Evolutionary conservation across 2,888 invertebrate species (phyloP).

Genomic region (Ophonus ardosiacus): DNA sequence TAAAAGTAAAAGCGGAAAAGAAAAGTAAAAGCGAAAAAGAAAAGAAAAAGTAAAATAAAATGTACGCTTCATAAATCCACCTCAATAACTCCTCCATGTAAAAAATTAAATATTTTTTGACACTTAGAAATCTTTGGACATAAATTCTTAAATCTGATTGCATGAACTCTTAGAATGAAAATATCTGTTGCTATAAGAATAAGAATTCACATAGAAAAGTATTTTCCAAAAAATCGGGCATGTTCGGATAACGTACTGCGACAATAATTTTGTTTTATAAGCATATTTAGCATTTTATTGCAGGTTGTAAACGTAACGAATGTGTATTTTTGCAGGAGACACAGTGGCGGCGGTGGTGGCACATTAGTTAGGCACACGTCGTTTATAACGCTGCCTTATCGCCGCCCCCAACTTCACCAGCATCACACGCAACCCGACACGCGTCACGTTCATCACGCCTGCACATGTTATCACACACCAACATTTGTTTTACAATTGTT

Average conservation of each 20-base stretch:
- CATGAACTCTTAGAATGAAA: background rate
- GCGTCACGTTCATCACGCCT: slow-evolving; percentile 27
- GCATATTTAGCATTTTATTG: slow-evolving; percentile 41
- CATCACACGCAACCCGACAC: slow-evolving; percentile 4
- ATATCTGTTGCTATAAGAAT: background rate
- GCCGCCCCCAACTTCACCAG: background rate
- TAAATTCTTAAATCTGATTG: background rate
- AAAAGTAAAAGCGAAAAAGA: no score
- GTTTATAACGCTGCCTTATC: slow-evolving; percentile 44
- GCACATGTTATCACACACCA: background rate
- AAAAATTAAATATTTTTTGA: no score
- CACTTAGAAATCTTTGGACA: no score
- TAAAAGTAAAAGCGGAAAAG: no score
- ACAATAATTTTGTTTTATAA: background rate
- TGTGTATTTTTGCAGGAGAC: slow-evolving; percentile 20
- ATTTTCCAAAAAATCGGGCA: background rate
- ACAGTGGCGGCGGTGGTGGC: slow-evolving; percentile 1
- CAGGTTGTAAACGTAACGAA: slow-evolving; percentile 25
- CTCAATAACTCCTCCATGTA: no score
- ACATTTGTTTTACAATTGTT: slow-evolving; percentile 8
- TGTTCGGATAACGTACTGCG: background rate
- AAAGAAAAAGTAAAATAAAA: no score
- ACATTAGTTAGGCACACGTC: slow-evolving; percentile 39
- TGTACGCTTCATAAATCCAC: no score
- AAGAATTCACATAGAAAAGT: background rate